These are phyloP conservation scores for Mnemiopsis leidyi DNA, from an alignment of 37 sponge, comb jelly and placozoan species.

Conservation along the genomic window DNA sequence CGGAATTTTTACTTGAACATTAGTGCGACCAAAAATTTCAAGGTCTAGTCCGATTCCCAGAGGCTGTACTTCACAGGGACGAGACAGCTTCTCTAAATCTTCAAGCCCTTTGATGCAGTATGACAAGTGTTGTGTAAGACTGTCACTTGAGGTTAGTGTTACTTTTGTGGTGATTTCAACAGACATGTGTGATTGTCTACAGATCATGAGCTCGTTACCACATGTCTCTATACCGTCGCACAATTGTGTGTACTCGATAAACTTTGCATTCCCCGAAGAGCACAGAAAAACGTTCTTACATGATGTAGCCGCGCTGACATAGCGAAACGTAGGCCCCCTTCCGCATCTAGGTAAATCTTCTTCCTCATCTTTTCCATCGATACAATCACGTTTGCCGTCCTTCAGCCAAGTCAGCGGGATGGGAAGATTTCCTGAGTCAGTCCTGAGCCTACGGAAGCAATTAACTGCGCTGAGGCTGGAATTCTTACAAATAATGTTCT, in stretches of 20 bases:
- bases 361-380: neutral
- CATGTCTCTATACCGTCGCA: neutral
- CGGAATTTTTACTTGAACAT: too few species aligned
- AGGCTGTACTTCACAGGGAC: too few species aligned
- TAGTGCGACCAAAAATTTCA: too few species aligned
- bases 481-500: neutral
- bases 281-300: neutral
- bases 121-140: too few species aligned
- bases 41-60: too few species aligned
- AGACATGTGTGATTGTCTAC: too few species aligned
- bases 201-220: neutral
- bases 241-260: neutral
- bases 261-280: neutral
- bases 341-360: neutral
- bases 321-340: neutral
- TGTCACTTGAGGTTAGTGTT: too few species aligned
- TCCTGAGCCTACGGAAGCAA: neutral
- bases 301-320: neutral
- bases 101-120: too few species aligned
- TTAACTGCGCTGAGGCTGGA: neutral
- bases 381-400: neutral
- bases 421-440: neutral
- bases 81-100: too few species aligned
- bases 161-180: too few species aligned
- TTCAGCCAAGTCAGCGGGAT: neutral